Conservation (phyloP, 2,888 invertebrate genomes). For the Rhingia campestris region DNA sequence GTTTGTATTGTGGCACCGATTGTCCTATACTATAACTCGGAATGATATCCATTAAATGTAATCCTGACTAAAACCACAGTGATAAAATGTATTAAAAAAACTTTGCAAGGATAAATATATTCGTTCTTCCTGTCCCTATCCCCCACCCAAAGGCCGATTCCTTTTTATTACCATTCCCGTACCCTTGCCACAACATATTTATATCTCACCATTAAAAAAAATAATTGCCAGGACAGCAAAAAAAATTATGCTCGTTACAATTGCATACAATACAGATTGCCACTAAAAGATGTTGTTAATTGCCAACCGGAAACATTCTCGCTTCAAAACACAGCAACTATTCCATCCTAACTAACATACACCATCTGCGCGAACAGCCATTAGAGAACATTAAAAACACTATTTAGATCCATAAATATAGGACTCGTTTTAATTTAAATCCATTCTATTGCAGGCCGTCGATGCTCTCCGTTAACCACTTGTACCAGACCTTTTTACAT, state of each 20-base stretch:
- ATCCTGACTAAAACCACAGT: too few relatives aligned
- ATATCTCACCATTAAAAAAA: conserved; percentile 19
- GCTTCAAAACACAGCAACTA: neutral
- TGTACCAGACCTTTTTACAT: conserved; percentile 93
- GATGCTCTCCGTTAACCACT: conserved; percentile 92
- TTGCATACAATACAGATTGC: neutral
- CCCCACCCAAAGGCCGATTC: neutral
- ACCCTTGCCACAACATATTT: conserved; percentile 15
- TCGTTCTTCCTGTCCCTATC: too few relatives aligned
- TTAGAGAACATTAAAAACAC: conserved; percentile 1
- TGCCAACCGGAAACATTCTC: neutral
- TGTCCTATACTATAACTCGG: too few relatives aligned
- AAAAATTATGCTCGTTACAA: neutral
- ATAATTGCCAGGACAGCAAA: neutral
- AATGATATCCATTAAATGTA: too few relatives aligned
- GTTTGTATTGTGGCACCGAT: too few relatives aligned
- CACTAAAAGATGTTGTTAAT: conserved; percentile 27
- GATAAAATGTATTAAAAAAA: too few relatives aligned
- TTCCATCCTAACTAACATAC: neutral
- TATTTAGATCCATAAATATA: conserved; percentile 9
- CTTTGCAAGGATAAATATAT: too few relatives aligned
- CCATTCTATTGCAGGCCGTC: conserved; percentile 86
- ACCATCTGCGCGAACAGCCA: conserved; percentile 4
- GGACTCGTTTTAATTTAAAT: neutral
- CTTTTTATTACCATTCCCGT: conserved; percentile 6